A percentile compares a stretch with the other conserved stretches of the same genome.
phyloP scores from a whole-genome alignment of 1,140 invertebrate genomes.

The Paraescarpia echinospica region DNA sequence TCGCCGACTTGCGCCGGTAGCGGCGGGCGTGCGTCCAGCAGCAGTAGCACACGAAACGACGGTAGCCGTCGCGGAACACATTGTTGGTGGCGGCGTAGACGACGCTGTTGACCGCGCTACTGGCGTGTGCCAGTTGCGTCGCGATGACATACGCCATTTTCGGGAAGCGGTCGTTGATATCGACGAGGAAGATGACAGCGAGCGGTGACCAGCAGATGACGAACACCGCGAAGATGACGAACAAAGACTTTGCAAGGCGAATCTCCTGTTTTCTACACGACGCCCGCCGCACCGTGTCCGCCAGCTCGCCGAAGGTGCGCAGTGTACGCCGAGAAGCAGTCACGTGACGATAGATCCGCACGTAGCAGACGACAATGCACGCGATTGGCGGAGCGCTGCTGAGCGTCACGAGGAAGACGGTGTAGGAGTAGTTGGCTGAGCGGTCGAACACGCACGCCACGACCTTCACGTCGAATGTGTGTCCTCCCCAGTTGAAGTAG shows the following conservation, averaged over 20 bases:
- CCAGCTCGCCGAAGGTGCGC: background rate
- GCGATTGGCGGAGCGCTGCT: constrained; percentile 42
- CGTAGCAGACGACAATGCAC: constrained; percentile 39
- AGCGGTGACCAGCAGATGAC: constrained; percentile 53
- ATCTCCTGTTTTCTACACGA: constrained; percentile 37
- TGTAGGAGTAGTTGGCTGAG: constrained; percentile 46
- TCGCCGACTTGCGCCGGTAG: background rate
- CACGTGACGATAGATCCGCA: constrained; percentile 39
- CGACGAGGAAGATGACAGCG: constrained; percentile 45
- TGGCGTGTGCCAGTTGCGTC: constrained; percentile 39
- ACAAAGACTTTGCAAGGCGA: constrained; percentile 43
- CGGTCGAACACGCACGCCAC: constrained; percentile 52
- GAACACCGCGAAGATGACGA: constrained; percentile 48
- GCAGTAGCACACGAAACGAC: constrained; percentile 9
- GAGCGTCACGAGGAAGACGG: constrained; percentile 42
- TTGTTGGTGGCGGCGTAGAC: constrained; percentile 39
- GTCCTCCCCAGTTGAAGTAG: constrained; percentile 50
- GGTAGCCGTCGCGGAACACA: constrained; percentile 35
- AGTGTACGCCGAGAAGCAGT: background rate
- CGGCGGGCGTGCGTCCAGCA: background rate
- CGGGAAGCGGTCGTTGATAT: constrained; percentile 40
- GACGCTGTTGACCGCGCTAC: constrained; percentile 38
- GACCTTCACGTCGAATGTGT: constrained; percentile 47
- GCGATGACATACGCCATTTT: constrained; percentile 33
- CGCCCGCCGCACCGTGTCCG: background rate